phyloP scores from a whole-genome alignment of 2,888 invertebrate genomes.

The Macrosiphum euphorbiae region DNA sequence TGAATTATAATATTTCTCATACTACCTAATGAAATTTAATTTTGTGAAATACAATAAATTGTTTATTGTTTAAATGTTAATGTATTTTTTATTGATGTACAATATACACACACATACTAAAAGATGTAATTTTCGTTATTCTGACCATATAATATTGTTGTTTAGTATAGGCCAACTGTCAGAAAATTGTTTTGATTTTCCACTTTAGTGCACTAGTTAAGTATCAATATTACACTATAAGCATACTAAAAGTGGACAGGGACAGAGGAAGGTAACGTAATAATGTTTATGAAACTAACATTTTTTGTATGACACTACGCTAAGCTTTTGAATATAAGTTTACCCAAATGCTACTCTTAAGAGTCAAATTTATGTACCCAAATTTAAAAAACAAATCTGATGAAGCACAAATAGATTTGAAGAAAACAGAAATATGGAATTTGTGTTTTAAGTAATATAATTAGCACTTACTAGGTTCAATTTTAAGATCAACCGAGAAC shows the following conservation, averaged over 20 bases:
- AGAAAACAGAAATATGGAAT: constrained; percentile 51
- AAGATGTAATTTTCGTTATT: constrained; percentile 46
- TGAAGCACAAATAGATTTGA: constrained; percentile 24
- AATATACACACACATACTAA: not conserved
- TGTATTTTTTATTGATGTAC: too few relatives aligned
- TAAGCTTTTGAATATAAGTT: constrained; percentile 36
- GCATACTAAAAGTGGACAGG: not conserved
- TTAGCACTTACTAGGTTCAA: constrained; percentile 83
- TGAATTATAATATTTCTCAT: too few relatives aligned
- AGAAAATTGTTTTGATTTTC: constrained; percentile 43
- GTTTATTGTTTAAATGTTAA: too few relatives aligned
- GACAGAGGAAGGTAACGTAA: not conserved
- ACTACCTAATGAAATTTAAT: too few relatives aligned
- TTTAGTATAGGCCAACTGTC: constrained; percentile 23
- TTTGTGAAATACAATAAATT: too few relatives aligned
- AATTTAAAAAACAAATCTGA: constrained; percentile 48
- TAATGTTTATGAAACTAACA: not conserved
- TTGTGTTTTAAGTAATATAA: constrained; percentile 29
- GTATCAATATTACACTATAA: not conserved
- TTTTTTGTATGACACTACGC: constrained; percentile 45
- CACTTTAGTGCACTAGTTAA: constrained; percentile 8
- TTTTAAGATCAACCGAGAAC: constrained; percentile 89
- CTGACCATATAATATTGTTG: constrained; percentile 12
- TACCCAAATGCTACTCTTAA: constrained; percentile 55
- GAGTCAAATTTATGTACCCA: constrained; percentile 61